phyloP scores from a whole-genome alignment of 2,113 vertebrate genomes.

The Ammodytes dubius region DNA sequence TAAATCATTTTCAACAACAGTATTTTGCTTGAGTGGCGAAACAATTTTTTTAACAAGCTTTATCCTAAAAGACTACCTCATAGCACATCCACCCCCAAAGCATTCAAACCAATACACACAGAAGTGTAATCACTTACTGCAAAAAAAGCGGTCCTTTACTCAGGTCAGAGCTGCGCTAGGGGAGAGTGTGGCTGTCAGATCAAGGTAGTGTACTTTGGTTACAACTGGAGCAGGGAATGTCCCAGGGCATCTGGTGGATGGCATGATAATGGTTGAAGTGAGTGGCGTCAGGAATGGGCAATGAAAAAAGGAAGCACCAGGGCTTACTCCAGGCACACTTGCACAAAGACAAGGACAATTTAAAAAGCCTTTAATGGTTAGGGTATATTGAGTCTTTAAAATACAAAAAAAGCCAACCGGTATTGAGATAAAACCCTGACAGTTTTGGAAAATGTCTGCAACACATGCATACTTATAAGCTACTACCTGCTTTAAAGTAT shows the following conservation, averaged over 20 bases:
- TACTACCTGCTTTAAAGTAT: background rate
- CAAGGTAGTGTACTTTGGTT: conserved; percentile 13
- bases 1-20: background rate
- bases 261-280: too few species aligned
- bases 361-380: too few species aligned
- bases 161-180: background rate
- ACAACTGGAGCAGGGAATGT: too few species aligned
- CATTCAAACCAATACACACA: background rate
- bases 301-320: too few species aligned
- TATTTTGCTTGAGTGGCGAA: background rate
- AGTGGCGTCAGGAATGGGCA: too few species aligned
- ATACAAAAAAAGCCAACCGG: too few species aligned
- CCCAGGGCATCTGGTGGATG: too few species aligned
- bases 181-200: conserved; percentile 39
- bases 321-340: too few species aligned
- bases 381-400: too few species aligned
- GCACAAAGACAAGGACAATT: too few species aligned
- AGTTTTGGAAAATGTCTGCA: conserved; percentile 18
- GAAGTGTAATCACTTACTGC: background rate
- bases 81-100: background rate
- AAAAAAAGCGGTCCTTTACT: conserved; percentile 10
- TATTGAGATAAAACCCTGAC: background rate
- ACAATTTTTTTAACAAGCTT: background rate
- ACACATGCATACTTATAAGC: conserved; percentile 18
- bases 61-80: background rate